Conservation (phyloP, 2,797 vertebrate species). For the Siniperca obscura region DNA sequence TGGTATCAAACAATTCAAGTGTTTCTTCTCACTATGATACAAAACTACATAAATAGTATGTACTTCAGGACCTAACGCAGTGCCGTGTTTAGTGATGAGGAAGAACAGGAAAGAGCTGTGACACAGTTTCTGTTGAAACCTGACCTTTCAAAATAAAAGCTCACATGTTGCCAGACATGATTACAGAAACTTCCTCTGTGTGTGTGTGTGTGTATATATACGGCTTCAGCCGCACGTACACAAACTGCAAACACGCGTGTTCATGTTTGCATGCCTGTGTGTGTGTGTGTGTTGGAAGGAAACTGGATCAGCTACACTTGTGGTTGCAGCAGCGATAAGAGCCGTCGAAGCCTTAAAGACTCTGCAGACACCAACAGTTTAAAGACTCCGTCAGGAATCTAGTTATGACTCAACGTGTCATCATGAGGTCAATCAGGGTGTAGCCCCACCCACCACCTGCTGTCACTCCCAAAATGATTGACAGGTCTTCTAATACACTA, state of each 20-base stretch:
- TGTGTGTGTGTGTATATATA: constrained; percentile 5
- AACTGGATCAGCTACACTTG: not conserved
- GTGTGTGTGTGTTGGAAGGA: not conserved
- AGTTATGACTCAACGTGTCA: no score
- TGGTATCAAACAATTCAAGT: no score
- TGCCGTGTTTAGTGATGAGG: not conserved
- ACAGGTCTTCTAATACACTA: not conserved
- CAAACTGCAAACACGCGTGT: not conserved
- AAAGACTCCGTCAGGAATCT: not conserved
- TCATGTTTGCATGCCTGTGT: not conserved
- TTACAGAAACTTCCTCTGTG: constrained; percentile 23
- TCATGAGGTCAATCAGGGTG: not conserved
- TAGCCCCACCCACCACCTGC: not conserved
- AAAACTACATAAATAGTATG: not conserved
- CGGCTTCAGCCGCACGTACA: constrained; percentile 23
- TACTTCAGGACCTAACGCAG: not conserved
- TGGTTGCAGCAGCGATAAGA: not conserved
- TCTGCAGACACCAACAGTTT: not conserved
- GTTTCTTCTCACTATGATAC: not conserved
- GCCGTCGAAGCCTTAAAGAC: not conserved
- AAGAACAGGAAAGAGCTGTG: not conserved
- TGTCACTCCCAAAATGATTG: not conserved
- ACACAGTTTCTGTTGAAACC: not conserved
- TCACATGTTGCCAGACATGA: not conserved
- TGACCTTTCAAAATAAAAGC: constrained; percentile 3